Percentiles rank a stretch among this genome's conserved stretches.
phyloP scores from a whole-genome alignment of 2,797 vertebrate species.

The Clarias platycephalus region DNA sequence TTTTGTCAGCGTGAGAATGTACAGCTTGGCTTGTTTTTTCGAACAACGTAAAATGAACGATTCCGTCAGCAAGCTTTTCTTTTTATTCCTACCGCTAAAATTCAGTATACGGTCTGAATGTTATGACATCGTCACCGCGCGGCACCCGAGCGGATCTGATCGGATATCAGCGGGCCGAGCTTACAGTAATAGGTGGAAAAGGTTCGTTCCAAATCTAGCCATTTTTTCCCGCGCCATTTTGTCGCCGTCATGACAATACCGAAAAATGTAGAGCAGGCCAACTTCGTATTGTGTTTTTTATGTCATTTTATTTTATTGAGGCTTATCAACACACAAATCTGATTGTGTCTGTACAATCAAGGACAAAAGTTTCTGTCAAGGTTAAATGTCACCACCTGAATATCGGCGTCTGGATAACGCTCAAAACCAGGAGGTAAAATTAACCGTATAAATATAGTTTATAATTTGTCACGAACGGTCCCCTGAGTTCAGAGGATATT shows the following conservation, averaged over 20 bases:
- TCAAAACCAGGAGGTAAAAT: not conserved
- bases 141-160: not conserved
- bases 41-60: too few relatives aligned
- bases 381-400: not conserved
- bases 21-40: not conserved
- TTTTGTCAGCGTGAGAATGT: not conserved
- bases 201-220: not conserved
- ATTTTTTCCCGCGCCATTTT: not conserved
- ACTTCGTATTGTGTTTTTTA: not conserved
- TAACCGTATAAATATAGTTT: not conserved
- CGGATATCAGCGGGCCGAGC: not conserved
- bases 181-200: not conserved
- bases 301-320: too few relatives aligned
- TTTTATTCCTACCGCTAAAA: not conserved
- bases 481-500: not conserved
- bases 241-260: not conserved
- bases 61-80: not conserved
- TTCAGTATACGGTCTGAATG: not conserved
- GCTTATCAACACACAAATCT: not conserved
- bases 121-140: not conserved
- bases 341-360: not conserved
- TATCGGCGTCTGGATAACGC: not conserved
- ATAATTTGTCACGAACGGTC: slow-evolving; percentile 1
- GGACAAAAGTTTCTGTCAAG: not conserved
- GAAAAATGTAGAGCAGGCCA: not conserved